A percentile compares a stretch with the other conserved stretches of the same genome.
Evolutionary conservation across 2,797 vertebrate genomes (phyloP).

Genomic region (Somateria mollissima): DNA sequence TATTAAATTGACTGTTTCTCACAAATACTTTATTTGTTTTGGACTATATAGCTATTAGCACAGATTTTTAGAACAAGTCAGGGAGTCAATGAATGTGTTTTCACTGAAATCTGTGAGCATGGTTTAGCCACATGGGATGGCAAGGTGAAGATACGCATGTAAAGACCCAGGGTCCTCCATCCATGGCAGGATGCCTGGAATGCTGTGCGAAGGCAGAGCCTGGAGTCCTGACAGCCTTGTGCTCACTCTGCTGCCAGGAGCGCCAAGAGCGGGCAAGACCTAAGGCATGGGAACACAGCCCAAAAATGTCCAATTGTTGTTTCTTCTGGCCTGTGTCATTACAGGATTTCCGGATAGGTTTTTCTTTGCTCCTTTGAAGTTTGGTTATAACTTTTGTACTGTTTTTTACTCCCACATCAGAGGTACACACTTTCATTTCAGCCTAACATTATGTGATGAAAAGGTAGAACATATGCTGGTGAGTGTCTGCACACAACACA

Average conservation of each 20-base stretch:
- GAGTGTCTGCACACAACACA: background rate
- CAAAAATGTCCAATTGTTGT: background rate
- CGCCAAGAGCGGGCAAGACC: accelerated
- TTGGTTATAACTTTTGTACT: background rate
- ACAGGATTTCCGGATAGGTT: background rate
- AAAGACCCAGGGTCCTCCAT: background rate
- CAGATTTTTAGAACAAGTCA: background rate
- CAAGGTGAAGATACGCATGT: background rate
- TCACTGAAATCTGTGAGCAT: background rate
- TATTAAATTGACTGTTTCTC: background rate
- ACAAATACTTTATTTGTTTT: background rate
- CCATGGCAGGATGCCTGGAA: background rate
- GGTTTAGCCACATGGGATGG: background rate
- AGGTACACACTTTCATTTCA: background rate
- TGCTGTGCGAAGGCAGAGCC: background rate
- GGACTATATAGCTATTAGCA: accelerated
- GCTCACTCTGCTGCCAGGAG: background rate
- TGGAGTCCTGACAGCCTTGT: accelerated
- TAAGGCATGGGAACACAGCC: background rate
- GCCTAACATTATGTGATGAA: background rate
- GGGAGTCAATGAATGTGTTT: background rate
- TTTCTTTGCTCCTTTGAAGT: background rate
- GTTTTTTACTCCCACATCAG: background rate
- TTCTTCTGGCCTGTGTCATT: background rate
- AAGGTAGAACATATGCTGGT: background rate